These are phyloP conservation scores for Busseola fusca DNA, from an alignment of 2,888 invertebrate genomes.

Conservation along the genomic window DNA sequence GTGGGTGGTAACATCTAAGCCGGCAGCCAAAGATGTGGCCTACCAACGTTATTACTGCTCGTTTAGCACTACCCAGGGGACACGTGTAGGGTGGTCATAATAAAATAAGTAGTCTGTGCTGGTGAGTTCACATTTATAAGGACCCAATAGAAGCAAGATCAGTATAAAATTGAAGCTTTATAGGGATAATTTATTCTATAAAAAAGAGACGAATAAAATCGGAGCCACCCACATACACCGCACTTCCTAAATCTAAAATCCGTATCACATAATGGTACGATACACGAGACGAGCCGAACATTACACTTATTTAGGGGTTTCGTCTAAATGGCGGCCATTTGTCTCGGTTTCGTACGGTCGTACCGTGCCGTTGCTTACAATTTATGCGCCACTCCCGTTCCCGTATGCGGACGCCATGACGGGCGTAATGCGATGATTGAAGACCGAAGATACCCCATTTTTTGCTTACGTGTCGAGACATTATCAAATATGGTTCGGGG, in stretches of 20 bases:
- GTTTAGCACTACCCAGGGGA: too few relatives aligned
- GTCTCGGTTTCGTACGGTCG: slow-evolving; percentile 51
- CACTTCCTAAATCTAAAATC: slow-evolving; percentile 41
- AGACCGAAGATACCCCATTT: slow-evolving; percentile 49
- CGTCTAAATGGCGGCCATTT: slow-evolving; percentile 56
- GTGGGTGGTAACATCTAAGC: too few relatives aligned
- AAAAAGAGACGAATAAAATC: slow-evolving; percentile 27
- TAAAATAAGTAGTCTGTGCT: not conserved
- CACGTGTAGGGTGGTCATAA: too few relatives aligned
- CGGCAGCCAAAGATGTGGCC: too few relatives aligned
- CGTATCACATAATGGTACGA: slow-evolving; percentile 33
- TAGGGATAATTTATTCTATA: slow-evolving; percentile 13
- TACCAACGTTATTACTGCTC: too few relatives aligned
- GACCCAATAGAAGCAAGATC: slow-evolving; percentile 10
- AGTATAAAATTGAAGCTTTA: slow-evolving; percentile 22
- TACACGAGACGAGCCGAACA: slow-evolving; percentile 45
- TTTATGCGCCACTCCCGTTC: slow-evolving; percentile 53
- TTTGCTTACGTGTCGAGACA: slow-evolving; percentile 41
- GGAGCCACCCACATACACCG: slow-evolving; percentile 1
- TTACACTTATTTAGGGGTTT: slow-evolving; percentile 56
- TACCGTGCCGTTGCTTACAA: slow-evolving; percentile 41
- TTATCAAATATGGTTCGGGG: slow-evolving; percentile 39
- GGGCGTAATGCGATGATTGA: slow-evolving; percentile 59
- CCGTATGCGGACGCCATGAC: slow-evolving; percentile 53
- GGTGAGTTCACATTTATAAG: slow-evolving; percentile 15